Base-by-base conservation (phyloP, 2,888 invertebrate species). In the Tipula helvola region DNA sequence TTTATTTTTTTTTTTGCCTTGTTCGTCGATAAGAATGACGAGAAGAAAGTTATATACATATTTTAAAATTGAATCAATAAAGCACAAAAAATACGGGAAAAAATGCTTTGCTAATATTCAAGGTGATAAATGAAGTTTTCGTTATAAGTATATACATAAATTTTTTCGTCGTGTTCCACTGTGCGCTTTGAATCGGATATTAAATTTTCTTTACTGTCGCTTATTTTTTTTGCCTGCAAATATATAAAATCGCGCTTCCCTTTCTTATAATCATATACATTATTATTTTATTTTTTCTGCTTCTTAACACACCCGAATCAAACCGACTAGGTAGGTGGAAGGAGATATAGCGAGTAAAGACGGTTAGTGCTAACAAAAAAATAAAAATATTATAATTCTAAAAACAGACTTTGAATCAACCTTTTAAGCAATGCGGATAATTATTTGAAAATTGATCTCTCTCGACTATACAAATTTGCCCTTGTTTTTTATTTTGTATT, bases 61-160 rank as follows among this genome's bases (percentile, higher is more conserved):
- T 71, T 71, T 71, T 71, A 71, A 71, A 71, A 71, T 71, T 71
- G 71, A 28, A 71, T 71, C 71, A 71, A 71, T 71, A 71, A 71
- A 71, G 71, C 71, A 71, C 28, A 71, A 18, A 28, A 28, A 57
- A n/a, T 16, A 57, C n/a, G 16, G 13, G 13, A 52, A 52, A 52
- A 71, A 71, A 71, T 3, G 28, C 71, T 71, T 28, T 28, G 10
- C 71, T 71, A 71, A 28, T 28, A 71, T 18, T 71, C 71, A 71
- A 71, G 71, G 71, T 71, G 71, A 71, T 71, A 71, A 71, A 71
- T 71, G 71, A 71, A 71, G 71, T 71, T 71, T 71, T 71, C 71
- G 71, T 71, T 71, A 44, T 44, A 44, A 12, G 10, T 44, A n/a
- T 52, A 52, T n/a, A 52, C 7, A 16, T 52, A 52, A n/a, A 28